These are phyloP conservation scores for Orchestia grillus DNA, from an alignment of 1,140 invertebrate species.

Conservation along the genomic window DNA sequence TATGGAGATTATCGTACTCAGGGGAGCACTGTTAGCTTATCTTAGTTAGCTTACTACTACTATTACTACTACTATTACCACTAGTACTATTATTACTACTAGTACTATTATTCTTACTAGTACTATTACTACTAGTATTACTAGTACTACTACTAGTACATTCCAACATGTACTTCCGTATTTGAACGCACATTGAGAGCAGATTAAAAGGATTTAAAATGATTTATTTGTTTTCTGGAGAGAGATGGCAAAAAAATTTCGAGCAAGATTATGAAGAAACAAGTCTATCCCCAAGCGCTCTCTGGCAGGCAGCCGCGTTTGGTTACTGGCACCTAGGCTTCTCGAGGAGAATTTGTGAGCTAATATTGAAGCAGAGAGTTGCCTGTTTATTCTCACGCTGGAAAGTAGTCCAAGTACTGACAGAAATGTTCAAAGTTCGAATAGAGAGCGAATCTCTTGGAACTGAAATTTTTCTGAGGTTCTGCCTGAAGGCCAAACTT, in stretches of 20 bases:
- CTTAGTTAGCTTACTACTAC: too few relatives aligned
- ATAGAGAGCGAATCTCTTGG: not conserved
- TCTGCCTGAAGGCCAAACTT: not conserved
- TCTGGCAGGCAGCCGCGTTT: not conserved
- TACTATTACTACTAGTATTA: too few relatives aligned
- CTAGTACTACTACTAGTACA: too few relatives aligned
- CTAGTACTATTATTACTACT: too few relatives aligned
- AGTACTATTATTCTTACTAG: too few relatives aligned
- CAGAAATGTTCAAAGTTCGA: not conserved
- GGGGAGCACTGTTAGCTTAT: too few relatives aligned
- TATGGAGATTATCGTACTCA: too few relatives aligned
- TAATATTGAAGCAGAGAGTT: not conserved
- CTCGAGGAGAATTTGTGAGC: not conserved
- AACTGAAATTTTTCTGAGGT: not conserved
- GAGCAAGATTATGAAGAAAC: not conserved
- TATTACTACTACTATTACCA: too few relatives aligned
- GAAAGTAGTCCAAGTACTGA: constrained; percentile 7
- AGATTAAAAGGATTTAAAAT: not conserved
- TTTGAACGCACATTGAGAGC: not conserved
- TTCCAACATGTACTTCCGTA: not conserved
- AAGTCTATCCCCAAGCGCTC: not conserved
- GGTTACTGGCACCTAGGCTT: not conserved
- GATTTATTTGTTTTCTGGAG: not conserved
- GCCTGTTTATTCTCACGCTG: not conserved
- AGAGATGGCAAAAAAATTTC: not conserved